Evolutionary conservation across 2,113 vertebrate species (phyloP).

Genomic region (Dermatemys mawii): DNA sequence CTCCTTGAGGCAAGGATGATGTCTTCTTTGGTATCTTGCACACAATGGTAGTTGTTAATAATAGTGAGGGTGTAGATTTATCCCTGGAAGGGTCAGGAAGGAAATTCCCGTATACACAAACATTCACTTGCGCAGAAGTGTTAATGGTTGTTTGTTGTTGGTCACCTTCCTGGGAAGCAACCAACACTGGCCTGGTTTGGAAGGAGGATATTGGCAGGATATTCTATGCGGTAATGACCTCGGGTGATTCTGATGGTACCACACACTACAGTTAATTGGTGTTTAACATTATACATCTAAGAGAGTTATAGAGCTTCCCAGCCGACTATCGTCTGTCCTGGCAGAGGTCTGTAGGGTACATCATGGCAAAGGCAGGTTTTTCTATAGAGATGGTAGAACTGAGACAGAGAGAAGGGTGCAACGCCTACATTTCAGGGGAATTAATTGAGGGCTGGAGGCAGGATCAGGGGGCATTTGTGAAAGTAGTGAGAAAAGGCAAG

Average conservation of each 20-base stretch:
- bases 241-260: neutral
- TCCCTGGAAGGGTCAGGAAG: neutral
- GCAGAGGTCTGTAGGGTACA: neutral
- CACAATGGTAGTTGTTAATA: neutral
- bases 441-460: neutral
- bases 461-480: neutral
- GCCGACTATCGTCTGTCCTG: neutral
- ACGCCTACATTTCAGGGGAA: neutral
- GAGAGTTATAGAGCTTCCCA: neutral
- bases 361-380: neutral
- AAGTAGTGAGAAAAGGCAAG: neutral
- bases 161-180: neutral
- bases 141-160: rapidly evolving
- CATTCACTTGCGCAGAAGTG: neutral
- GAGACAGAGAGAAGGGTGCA: rapidly evolving
- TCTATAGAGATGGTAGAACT: neutral
- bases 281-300: neutral
- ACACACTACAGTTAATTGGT: neutral
- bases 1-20: neutral
- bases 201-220: neutral
- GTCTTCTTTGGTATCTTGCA: neutral
- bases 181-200: neutral
- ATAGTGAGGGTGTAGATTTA: neutral
- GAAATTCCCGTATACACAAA: neutral
- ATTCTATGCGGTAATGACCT: neutral